These are phyloP conservation scores for Dichetophora obliterata DNA, from an alignment of 2,888 invertebrate genomes.

Conservation along the genomic window DNA sequence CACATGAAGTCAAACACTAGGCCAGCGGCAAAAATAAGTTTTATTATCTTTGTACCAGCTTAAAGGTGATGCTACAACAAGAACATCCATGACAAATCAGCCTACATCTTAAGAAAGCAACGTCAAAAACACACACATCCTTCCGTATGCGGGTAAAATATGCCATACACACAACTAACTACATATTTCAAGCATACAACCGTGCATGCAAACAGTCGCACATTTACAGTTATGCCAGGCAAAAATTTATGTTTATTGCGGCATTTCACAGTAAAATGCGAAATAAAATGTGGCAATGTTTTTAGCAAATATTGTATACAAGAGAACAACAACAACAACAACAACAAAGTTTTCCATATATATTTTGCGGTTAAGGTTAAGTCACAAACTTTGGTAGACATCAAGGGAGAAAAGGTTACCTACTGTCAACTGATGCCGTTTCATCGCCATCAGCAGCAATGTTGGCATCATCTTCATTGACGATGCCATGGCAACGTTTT, in stretches of 20 bases:
- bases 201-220: too few relatives aligned
- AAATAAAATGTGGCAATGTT: constrained; percentile 10
- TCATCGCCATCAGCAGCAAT: background rate
- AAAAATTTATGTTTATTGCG: constrained; percentile 12
- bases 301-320: background rate
- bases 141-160: too few relatives aligned
- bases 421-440: background rate
- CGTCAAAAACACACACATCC: too few relatives aligned
- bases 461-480: background rate
- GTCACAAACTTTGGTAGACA: background rate
- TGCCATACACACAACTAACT: too few relatives aligned
- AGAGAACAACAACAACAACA: background rate
- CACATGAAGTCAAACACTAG: background rate
- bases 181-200: too few relatives aligned
- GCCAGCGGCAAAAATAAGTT: background rate
- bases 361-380: constrained; percentile 22
- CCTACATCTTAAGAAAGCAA: too few relatives aligned
- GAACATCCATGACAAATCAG: too few relatives aligned
- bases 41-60: background rate
- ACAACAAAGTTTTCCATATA: constrained; percentile 10
- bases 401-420: background rate
- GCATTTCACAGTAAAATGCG: background rate
- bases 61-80: too few relatives aligned
- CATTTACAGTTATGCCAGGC: background rate
- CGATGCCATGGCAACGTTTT: background rate